Conservation (phyloP, 1,140 invertebrate genomes). For the Cepaea nemoralis region DNA sequence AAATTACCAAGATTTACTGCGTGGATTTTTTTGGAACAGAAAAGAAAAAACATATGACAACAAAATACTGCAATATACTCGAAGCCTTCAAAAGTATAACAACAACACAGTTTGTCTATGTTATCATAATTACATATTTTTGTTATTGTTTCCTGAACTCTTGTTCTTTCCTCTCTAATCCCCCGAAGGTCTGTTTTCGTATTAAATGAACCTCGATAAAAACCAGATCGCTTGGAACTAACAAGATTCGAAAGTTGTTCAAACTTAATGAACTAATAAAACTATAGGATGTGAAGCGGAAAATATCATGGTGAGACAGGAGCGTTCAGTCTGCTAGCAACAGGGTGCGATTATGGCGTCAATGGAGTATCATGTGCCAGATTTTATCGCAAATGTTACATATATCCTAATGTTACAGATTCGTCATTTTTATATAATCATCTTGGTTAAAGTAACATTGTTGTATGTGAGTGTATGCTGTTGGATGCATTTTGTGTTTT, state of each 20-base stretch:
- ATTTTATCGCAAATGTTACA: too few relatives aligned
- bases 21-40: too few relatives aligned
- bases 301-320: not conserved
- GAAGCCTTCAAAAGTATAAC: too few relatives aligned
- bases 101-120: too few relatives aligned
- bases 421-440: too few relatives aligned
- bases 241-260: conserved; percentile 33
- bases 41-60: too few relatives aligned
- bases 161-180: not conserved
- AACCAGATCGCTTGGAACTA: conserved; percentile 17
- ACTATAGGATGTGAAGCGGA: not conserved
- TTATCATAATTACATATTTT: not conserved
- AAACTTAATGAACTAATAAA: conserved; percentile 38
- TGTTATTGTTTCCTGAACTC: not conserved
- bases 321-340: not conserved
- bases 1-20: too few relatives aligned
- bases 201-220: not conserved
- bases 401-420: too few relatives aligned
- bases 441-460: too few relatives aligned
- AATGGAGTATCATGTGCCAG: not conserved
- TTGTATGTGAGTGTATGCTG: too few relatives aligned
- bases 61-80: too few relatives aligned
- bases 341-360: not conserved
- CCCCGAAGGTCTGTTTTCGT: not conserved
- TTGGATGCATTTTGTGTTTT: too few relatives aligned